phyloP scores from a whole-genome alignment of 2,888 invertebrate genomes.

The Arenicola marina region DNA sequence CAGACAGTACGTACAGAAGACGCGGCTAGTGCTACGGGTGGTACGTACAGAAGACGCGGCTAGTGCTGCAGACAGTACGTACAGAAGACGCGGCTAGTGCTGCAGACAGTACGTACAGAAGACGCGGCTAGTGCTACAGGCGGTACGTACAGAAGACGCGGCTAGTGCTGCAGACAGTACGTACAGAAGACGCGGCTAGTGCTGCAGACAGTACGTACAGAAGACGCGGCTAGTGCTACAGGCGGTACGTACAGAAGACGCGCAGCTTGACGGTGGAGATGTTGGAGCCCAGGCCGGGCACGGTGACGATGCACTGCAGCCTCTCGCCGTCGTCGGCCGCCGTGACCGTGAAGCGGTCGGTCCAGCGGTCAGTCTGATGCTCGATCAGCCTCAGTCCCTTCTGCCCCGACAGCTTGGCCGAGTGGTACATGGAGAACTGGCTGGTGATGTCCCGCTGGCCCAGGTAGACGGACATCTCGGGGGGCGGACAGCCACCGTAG shows the following conservation, averaged over 20 bases:
- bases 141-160: too few relatives aligned
- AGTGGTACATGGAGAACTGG: not conserved
- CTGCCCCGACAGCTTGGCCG: conserved; percentile 11
- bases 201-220: too few relatives aligned
- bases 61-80: too few relatives aligned
- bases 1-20: too few relatives aligned
- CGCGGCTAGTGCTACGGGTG: too few relatives aligned
- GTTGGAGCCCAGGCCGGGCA: conserved; percentile 12
- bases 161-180: too few relatives aligned
- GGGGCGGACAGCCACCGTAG: not conserved
- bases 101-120: too few relatives aligned
- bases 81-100: too few relatives aligned
- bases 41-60: too few relatives aligned
- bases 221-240: too few relatives aligned
- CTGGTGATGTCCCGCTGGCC: not conserved
- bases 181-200: too few relatives aligned
- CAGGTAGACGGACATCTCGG: not conserved
- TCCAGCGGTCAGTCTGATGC: conserved; percentile 20
- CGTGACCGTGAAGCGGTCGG: conserved; percentile 4
- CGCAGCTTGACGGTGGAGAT: not conserved
- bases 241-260: not conserved
- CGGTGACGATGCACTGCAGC: conserved; percentile 18
- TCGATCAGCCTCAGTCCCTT: conserved; percentile 16
- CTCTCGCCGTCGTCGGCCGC: conserved; percentile 17
- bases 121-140: too few relatives aligned